Evolutionary conservation across 2,797 vertebrate genomes (phyloP).

Genomic region (Miichthys miiuy): DNA sequence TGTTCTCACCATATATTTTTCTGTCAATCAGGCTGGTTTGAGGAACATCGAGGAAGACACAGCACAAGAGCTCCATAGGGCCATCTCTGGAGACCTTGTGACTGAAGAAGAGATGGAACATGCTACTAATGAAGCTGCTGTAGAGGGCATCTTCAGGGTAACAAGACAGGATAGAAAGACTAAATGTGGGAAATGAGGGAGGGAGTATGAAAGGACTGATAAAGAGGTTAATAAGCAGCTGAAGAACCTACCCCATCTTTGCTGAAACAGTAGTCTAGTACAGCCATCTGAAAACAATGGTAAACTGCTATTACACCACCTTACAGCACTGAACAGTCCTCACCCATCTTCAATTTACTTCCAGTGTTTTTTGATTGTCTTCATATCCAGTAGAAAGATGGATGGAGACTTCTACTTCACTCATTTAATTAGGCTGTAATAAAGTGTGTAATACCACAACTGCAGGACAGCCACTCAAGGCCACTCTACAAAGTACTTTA

Average conservation of each 20-base stretch:
- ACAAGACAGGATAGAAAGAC: background rate
- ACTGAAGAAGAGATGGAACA: slow-evolving; percentile 91
- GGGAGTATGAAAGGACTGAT: background rate
- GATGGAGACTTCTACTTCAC: background rate
- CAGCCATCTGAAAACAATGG: background rate
- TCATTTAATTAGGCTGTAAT: background rate
- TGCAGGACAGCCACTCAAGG: background rate
- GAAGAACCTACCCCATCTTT: background rate
- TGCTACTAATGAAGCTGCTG: slow-evolving; percentile 88
- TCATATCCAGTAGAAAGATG: background rate
- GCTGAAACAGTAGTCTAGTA: background rate
- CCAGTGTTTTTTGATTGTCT: background rate
- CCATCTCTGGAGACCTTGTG: slow-evolving; percentile 93
- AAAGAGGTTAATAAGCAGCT: background rate
- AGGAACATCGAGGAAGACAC: slow-evolving; percentile 93
- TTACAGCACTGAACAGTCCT: background rate
- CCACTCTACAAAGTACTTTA: background rate
- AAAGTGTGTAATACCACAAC: too few relatives aligned
- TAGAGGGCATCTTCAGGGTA: slow-evolving; percentile 92
- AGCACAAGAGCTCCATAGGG: slow-evolving; percentile 89
- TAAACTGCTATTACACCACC: background rate
- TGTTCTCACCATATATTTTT: background rate
- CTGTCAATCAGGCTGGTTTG: slow-evolving; percentile 88
- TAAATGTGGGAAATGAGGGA: background rate
- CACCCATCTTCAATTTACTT: background rate